Base-by-base conservation (phyloP, 2,797 vertebrate genomes). In the Silurus lanzhouensis region DNA sequence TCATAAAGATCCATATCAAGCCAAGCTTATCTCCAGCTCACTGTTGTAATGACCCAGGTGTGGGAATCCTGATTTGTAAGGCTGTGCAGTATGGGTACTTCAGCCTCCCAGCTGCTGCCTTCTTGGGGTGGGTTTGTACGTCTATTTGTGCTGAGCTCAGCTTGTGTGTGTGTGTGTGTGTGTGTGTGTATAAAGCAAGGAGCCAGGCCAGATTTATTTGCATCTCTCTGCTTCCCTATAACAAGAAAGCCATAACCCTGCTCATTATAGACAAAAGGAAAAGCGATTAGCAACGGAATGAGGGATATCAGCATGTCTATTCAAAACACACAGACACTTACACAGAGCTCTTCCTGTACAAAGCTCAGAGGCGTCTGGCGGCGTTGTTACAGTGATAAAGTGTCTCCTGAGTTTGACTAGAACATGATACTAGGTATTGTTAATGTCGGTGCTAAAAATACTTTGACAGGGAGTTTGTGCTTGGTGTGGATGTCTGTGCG, bases 1-100 rank as follows among this genome's bases (percentile, higher is more conserved):
- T 90, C 89, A 82, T 75, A 61, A 67, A 82, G 83, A 86, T 88
- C 64, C 46, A 82, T 74, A 88, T 89, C 85, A 84, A 80, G 63
- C 85, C 76, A 78, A 84, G 78, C 61, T 68, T 83, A 66, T 67
- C 48, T 66, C 61, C 57, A 48, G 48, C 75, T 84, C n/a, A 67
- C 55, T 61, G 22, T 48, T 79, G 25, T 74, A 79, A 83, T 83
- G 76, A 85, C 81, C 81, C 75, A 75, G 74, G 83, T 85, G 78
- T 82, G 86, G 27, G 52, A 58, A 52, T 75, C 46, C 38, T 15
- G 63, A 77, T 66, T 83, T 22, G 44, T 74, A 70, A 74, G 46
- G 58, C 66, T 61, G 75, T 79, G 68, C 58, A 44, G 85, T 67
- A 71, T 74, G 70, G 70, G 84, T 58, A 46, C 70, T 68, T 66